Evolutionary conservation across 2,888 invertebrate species (phyloP).

Genomic region (Phasia obesa): DNA sequence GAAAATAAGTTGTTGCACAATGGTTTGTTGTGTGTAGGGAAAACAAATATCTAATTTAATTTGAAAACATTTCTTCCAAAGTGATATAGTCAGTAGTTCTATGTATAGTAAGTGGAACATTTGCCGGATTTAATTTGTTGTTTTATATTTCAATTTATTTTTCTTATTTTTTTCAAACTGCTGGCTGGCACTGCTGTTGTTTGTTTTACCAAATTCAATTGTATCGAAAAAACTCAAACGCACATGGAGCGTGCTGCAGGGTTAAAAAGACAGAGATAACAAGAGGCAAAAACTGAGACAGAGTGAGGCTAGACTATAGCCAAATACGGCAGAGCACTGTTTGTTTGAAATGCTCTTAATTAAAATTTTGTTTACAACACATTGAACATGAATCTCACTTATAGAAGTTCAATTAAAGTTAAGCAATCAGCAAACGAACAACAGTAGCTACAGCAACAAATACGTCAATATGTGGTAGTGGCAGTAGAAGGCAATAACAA

Average conservation of each 20-base stretch:
- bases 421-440: conserved; percentile 47
- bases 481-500: neutral
- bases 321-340: conserved; percentile 56
- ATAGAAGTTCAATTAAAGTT: conserved; percentile 66
- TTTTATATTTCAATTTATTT: conserved; percentile 34
- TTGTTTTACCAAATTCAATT: conserved; percentile 42
- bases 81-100: neutral
- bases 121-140: conserved; percentile 58
- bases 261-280: neutral
- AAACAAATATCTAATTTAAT: conserved; percentile 42
- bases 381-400: conserved; percentile 60
- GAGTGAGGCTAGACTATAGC: conserved; percentile 21
- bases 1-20: conserved; percentile 27
- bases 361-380: conserved; percentile 70
- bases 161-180: conserved; percentile 21
- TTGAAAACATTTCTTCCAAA: conserved; percentile 39
- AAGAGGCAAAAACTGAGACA: neutral
- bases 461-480: neutral
- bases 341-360: conserved; percentile 66
- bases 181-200: conserved; percentile 24
- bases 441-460: neutral
- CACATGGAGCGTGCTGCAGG: conserved; percentile 15
- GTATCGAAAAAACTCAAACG: conserved; percentile 3
- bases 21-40: conserved; percentile 3
- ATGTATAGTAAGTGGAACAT: conserved; percentile 11